These are phyloP conservation scores for Notamacropus eugenii DNA, from an alignment of 2,797 vertebrate species.

Conservation along the genomic window DNA sequence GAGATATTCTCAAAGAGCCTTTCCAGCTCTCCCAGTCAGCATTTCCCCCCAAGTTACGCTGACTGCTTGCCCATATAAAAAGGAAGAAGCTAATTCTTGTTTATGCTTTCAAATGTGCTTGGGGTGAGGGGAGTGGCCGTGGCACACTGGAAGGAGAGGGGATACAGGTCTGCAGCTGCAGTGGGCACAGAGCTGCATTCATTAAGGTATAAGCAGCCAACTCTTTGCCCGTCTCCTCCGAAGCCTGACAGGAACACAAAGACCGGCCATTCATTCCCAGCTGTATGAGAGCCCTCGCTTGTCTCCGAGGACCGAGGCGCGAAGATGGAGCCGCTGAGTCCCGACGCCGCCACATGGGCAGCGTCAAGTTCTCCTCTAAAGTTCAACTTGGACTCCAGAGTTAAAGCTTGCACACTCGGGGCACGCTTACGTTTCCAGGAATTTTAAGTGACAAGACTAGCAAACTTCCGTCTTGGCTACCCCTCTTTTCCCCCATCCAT, in stretches of 20 bases:
- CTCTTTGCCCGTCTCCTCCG: slow-evolving; percentile 3
- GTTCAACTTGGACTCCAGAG: not conserved
- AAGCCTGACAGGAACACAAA: not conserved
- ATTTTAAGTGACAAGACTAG: not conserved
- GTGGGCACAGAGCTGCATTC: slow-evolving; percentile 48
- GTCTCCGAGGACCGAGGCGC: not conserved
- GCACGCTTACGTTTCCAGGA: slow-evolving; percentile 18
- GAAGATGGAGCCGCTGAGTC: not conserved
- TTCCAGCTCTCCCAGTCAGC: not conserved
- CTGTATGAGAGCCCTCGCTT: not conserved
- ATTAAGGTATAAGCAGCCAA: slow-evolving; percentile 13
- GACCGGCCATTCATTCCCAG: not conserved
- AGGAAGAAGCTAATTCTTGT: not conserved
- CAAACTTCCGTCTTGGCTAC: not conserved
- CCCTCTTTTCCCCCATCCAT: not conserved
- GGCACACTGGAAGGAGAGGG: not conserved
- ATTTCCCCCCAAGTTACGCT: no score
- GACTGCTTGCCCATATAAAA: not conserved
- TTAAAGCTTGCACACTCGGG: not conserved
- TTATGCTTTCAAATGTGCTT: not conserved
- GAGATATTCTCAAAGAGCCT: not conserved
- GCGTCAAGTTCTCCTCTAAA: not conserved
- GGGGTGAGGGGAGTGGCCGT: not conserved
- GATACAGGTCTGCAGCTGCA: slow-evolving; percentile 36
- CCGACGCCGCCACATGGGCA: not conserved